Evolutionary conservation across 2,797 vertebrate genomes (phyloP), one percentile per base, ranked within the genome.

Genomic region (Macrochelys suwanniensis): DNA sequence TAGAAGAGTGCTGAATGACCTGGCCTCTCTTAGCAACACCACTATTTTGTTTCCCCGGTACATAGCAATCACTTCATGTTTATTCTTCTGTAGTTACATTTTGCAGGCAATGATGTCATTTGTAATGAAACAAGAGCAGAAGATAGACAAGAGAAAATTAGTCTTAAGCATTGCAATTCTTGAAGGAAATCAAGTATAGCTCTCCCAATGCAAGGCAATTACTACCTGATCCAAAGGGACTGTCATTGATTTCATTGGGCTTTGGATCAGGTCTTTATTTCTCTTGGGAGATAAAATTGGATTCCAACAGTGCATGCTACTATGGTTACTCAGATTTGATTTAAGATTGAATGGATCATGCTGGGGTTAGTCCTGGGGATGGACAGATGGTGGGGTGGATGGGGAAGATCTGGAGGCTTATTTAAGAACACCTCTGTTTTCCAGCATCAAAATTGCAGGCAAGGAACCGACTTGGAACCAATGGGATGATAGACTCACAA

Each of bases 11-110:
- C 82, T 56, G 90, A 92, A 56, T 71, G 59, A 90, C 42, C 80
- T 77, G 26, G 53, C 82, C 90, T 94, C 56, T 96, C 95, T 96
- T 95, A 93, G 86, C 97, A 33, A 28, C 74, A 81, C 54, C 82
- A 13, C 0, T 26, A 5, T 83, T 94, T 87, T 65, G 23, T 92
- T 94, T 95, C 74, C 87, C 90, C 77, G 65, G 82, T 84, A n/a
- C 21, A 33, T 50, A 74, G 68, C 31, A 82, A 85, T 91, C 82
- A 42, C 59, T 56, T 78, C 42, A 25, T 95, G 61, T 87, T 90
- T 93, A 87, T 88, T 59, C 76, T 95, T 68, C 61, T 76, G 49
- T 89, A 49, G 93, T 93, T 91, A 42, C 79, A 91, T 82, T 85
- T 4, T 91, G 79, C 84, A 91, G 94, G 85, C 88, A 83, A 78